phyloP scores from a whole-genome alignment of 2,888 invertebrate genomes.

The Tillus elongatus region DNA sequence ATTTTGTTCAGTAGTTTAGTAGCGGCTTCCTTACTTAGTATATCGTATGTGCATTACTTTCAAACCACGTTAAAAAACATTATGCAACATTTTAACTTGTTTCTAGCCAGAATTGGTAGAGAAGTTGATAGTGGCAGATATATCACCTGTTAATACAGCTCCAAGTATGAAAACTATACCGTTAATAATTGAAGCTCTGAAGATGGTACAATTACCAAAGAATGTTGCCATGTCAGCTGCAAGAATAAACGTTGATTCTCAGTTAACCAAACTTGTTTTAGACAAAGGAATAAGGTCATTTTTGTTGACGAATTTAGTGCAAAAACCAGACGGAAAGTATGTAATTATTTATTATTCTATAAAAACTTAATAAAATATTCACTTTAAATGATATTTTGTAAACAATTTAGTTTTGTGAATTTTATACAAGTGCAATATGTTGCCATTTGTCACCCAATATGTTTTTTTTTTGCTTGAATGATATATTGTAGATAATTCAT shows the following conservation, averaged over 20 bases:
- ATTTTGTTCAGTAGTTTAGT: too few species aligned
- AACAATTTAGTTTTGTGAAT: too few species aligned
- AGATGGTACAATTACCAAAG: slow-evolving; percentile 49
- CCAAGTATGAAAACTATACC: slow-evolving; percentile 55
- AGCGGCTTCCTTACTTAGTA: too few species aligned
- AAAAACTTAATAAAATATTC: slow-evolving; percentile 6
- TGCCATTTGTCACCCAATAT: too few species aligned
- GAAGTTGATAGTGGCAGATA: slow-evolving; percentile 62
- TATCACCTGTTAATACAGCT: slow-evolving; percentile 56
- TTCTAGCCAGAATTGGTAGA: slow-evolving; percentile 53
- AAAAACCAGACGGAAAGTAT: slow-evolving; percentile 33
- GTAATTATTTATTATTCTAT: slow-evolving; percentile 7
- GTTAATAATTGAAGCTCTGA: slow-evolving; percentile 59
- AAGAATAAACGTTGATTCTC: slow-evolving; percentile 55
- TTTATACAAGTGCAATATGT: too few species aligned
- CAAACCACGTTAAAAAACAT: too few species aligned
- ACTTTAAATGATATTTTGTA: too few species aligned
- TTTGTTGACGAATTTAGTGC: slow-evolving; percentile 74
- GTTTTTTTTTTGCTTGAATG: too few species aligned
- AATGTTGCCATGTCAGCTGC: slow-evolving; percentile 61
- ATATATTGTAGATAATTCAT: too few species aligned
- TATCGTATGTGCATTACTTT: too few species aligned
- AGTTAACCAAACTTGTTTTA: slow-evolving; percentile 48
- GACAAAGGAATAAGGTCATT: slow-evolving; percentile 62
- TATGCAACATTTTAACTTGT: too few species aligned